Percentiles rank a stretch among this genome's conserved stretches.
Evolutionary conservation across 2,113 vertebrate genomes (phyloP).

Genomic region (Mohoua ochrocephala): DNA sequence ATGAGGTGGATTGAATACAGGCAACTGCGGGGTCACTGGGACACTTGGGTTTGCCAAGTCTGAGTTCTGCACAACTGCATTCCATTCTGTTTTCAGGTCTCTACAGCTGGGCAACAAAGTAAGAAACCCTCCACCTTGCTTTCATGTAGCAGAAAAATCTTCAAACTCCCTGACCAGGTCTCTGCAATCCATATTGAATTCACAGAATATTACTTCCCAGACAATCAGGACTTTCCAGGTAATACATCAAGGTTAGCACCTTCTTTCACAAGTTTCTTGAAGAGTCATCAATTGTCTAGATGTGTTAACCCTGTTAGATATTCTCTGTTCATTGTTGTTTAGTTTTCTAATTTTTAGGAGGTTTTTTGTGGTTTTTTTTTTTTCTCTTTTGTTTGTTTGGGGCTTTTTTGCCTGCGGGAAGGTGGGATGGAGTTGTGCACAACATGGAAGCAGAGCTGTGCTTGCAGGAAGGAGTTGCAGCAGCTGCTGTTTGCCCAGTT

Average conservation of each 20-base stretch:
- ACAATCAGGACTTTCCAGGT: constrained; percentile 86
- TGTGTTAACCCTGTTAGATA: not conserved
- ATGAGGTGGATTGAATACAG: not conserved
- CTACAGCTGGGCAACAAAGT: constrained; percentile 86
- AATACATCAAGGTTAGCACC: constrained; percentile 55
- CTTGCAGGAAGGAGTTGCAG: not conserved
- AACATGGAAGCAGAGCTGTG: not conserved
- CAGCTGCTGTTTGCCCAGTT: not conserved
- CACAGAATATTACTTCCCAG: constrained; percentile 95
- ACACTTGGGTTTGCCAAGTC: not conserved
- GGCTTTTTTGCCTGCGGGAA: not conserved
- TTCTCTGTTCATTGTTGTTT: not conserved
- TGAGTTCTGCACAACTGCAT: not conserved
- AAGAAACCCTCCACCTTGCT: constrained; percentile 90
- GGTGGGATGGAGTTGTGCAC: not conserved
- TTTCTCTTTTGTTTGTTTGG: too few relatives aligned
- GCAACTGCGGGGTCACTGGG: not conserved
- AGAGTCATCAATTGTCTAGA: not conserved
- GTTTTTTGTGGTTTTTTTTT: too few relatives aligned
- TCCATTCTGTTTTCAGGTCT: constrained; percentile 78
- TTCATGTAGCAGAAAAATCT: constrained; percentile 86
- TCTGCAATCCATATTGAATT: constrained; percentile 94
- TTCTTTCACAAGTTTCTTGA: not conserved
- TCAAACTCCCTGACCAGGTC: constrained; percentile 77
- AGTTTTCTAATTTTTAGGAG: not conserved